Conservation (phyloP, 2,113 vertebrate species). For the Naja naja region DNA sequence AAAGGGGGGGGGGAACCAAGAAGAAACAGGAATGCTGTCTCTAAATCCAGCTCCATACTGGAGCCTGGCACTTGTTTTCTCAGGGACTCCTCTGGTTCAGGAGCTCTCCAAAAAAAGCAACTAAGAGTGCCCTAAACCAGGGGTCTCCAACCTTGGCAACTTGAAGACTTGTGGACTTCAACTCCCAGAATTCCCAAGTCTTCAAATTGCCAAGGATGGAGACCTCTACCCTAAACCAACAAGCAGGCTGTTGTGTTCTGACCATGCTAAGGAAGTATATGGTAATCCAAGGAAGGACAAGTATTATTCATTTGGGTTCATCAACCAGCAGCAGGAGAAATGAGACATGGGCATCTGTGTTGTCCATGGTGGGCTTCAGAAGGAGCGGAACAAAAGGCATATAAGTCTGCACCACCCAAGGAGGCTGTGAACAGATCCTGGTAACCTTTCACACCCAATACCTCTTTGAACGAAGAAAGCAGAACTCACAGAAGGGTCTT, state of each 20-base stretch:
- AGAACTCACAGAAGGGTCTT: neutral
- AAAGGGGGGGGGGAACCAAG: neutral
- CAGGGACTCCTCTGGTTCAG: neutral
- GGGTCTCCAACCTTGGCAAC: too few relatives aligned
- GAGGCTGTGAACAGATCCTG: neutral
- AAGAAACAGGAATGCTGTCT: neutral
- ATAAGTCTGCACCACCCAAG: neutral
- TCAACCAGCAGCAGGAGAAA: neutral
- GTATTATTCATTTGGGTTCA: neutral
- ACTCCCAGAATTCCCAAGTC: too few relatives aligned
- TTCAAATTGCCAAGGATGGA: too few relatives aligned
- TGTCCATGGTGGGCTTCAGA: neutral
- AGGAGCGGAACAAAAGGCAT: neutral
- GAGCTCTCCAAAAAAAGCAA: neutral
- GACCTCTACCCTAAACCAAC: neutral
- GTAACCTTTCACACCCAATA: neutral
- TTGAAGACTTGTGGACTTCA: too few relatives aligned
- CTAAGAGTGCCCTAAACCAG: neutral
- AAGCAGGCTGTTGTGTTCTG: neutral
- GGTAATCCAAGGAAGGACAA: neutral
- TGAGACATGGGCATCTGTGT: too few relatives aligned
- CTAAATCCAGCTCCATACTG: neutral
- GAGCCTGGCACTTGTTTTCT: neutral
- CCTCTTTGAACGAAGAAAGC: neutral
- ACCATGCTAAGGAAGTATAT: neutral